phyloP scores from a whole-genome alignment of 2,797 vertebrate species.

The Megaceryle alcyon region DNA sequence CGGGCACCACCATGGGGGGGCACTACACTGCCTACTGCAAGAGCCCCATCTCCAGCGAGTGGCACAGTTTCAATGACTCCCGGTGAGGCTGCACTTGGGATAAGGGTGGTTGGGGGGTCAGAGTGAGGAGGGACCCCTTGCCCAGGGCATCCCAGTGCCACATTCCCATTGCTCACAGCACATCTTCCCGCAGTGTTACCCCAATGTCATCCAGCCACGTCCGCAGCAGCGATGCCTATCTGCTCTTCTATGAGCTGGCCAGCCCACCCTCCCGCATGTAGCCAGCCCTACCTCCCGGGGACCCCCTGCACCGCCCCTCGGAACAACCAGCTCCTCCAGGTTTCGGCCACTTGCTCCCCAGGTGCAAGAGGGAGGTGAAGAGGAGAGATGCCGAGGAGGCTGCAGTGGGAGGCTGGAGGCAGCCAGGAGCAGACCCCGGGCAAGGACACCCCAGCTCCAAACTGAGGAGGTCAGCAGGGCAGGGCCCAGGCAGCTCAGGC shows the following conservation, averaged over 20 bases:
- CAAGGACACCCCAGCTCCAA: background rate
- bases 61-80: constrained; percentile 95
- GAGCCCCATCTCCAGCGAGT: constrained; percentile 88
- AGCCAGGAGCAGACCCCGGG: background rate
- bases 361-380: background rate
- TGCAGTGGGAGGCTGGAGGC: background rate
- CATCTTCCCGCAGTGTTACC: constrained; percentile 82
- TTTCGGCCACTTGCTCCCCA: background rate
- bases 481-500: constrained; percentile 8
- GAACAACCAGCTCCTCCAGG: background rate
- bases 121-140: background rate
- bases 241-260: constrained; percentile 95
- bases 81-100: constrained; percentile 76
- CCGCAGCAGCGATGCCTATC: constrained; percentile 92
- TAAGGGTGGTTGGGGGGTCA: accelerated
- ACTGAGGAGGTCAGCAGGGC: constrained; percentile 29
- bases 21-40: constrained; percentile 96
- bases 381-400: background rate
- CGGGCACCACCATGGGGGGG: constrained; percentile 92
- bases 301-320: background rate
- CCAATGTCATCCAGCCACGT: constrained; percentile 93
- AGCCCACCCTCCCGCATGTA: constrained; percentile 86
- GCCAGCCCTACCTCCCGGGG: constrained; percentile 39
- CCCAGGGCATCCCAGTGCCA: background rate
- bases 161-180: accelerated